A percentile compares a stretch with the other conserved stretches of the same genome.
Evolutionary conservation across 2,888 invertebrate genomes (phyloP).

Genomic region (Eremobia ochroleuca): DNA sequence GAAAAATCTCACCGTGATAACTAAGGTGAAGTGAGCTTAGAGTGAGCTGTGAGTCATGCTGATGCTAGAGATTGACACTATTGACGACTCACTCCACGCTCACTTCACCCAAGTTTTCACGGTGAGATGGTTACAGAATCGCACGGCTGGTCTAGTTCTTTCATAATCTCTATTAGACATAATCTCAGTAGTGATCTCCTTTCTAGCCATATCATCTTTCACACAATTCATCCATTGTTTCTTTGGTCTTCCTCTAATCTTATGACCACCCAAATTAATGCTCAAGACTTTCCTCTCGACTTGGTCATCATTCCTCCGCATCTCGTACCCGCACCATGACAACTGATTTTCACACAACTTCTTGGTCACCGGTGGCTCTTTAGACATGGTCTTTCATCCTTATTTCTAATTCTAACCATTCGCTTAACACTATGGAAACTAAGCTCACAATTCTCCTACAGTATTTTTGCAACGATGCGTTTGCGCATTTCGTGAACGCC

Average conservation of each 20-base stretch:
- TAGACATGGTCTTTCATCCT: not conserved
- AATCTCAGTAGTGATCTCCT: not conserved
- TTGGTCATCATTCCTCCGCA: not conserved
- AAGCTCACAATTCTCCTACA: constrained; percentile 3
- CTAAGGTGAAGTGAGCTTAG: no score
- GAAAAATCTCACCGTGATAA: no score
- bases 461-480: constrained; percentile 38
- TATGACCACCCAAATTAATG: not conserved
- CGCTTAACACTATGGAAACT: not conserved
- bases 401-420: not conserved
- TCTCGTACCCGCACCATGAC: not conserved
- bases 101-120: no score
- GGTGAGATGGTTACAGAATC: no score
- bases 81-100: no score
- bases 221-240: not conserved
- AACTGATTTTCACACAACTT: not conserved
- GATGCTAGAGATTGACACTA: no score
- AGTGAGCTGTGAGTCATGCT: no score
- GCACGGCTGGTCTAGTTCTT: no score
- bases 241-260: not conserved
- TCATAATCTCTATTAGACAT: not conserved
- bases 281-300: not conserved
- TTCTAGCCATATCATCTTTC: not conserved
- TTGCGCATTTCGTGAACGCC: constrained; percentile 12
- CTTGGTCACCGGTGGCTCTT: not conserved